These are phyloP conservation scores for Pangasius larnaudii DNA, from an alignment of 2,797 vertebrate genomes.

Conservation along the genomic window DNA sequence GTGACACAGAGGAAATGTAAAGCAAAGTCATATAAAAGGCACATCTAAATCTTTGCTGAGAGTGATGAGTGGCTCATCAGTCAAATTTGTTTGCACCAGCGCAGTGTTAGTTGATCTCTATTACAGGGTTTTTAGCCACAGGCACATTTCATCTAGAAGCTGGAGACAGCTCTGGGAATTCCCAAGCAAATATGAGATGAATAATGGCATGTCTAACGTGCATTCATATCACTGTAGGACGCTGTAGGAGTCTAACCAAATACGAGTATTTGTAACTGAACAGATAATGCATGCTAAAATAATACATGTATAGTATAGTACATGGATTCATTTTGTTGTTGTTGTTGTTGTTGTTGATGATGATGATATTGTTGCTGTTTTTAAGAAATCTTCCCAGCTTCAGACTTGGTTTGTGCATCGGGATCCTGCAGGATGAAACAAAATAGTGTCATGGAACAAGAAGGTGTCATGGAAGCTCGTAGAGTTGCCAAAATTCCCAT, in stretches of 20 bases:
- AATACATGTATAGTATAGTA: too few relatives aligned
- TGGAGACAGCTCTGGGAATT: neutral
- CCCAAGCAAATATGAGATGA: neutral
- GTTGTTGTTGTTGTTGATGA: too few relatives aligned
- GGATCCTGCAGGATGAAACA: too few relatives aligned
- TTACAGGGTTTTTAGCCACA: neutral
- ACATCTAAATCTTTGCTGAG: neutral
- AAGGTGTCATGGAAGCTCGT: neutral
- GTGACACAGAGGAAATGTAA: neutral
- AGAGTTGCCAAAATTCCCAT: neutral
- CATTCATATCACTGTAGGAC: neutral
- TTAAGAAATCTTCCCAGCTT: neutral
- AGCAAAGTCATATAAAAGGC: neutral
- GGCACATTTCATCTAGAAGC: neutral
- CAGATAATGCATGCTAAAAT: neutral
- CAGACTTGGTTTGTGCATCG: neutral
- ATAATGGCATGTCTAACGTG: neutral
- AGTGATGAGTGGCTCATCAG: neutral
- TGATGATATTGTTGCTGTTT: too few relatives aligned
- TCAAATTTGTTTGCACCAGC: neutral
- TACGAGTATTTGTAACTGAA: neutral
- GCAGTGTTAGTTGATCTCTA: neutral
- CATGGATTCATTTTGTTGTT: too few relatives aligned
- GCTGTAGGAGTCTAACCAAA: neutral
- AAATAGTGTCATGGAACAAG: neutral